These are phyloP conservation scores for Oophaga pumilio DNA, from an alignment of 2,113 vertebrate genomes.

Conservation along the genomic window DNA sequence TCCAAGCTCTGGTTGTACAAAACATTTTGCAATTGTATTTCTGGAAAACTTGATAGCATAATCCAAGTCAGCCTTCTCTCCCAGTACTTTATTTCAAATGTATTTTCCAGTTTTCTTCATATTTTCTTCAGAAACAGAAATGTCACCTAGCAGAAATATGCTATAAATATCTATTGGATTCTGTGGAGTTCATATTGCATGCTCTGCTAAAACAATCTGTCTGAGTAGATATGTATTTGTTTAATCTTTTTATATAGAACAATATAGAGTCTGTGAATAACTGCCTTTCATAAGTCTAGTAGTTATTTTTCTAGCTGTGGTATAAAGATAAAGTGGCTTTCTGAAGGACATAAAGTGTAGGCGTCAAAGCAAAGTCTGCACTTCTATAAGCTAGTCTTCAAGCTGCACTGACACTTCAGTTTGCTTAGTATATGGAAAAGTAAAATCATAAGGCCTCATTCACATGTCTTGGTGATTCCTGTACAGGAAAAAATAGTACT, in stretches of 20 bases:
- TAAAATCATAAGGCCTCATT: not conserved
- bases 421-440: not conserved
- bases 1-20: not conserved
- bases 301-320: conserved; percentile 8
- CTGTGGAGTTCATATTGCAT: conserved; percentile 62
- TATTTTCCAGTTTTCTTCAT: conserved; percentile 46
- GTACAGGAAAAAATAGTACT: too few relatives aligned
- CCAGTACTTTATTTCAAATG: not conserved
- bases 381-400: conserved; percentile 18
- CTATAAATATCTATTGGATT: conserved; percentile 70
- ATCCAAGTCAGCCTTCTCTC: not conserved
- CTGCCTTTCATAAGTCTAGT: conserved; percentile 34
- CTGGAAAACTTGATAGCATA: not conserved
- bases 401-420: conserved; percentile 1
- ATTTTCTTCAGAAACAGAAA: conserved; percentile 51
- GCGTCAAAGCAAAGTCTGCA: conserved; percentile 34
- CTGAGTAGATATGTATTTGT: conserved; percentile 43
- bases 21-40: not conserved
- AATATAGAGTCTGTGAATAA: conserved; percentile 45
- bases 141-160: conserved; percentile 63
- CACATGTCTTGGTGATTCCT: too few relatives aligned
- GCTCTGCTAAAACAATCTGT: conserved; percentile 62
- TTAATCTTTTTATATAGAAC: conserved; percentile 47
- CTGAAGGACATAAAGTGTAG: conserved; percentile 45
- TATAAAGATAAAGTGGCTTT: conserved; percentile 49